Evolutionary conservation across 1,140 invertebrate species (phyloP).

Genomic region (Heliconius himera): DNA sequence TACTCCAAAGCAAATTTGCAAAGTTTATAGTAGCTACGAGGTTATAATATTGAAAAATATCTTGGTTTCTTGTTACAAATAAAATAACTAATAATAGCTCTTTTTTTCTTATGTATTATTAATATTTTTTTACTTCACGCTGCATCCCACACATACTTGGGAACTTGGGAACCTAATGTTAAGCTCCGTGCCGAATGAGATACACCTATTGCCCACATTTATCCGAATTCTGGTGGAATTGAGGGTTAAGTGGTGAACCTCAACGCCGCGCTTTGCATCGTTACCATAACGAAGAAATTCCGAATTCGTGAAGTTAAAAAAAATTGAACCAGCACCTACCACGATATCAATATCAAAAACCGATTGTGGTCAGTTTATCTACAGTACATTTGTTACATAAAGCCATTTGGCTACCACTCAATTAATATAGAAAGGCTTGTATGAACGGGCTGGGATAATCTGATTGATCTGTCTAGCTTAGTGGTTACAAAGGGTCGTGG

Average conservation of each 20-base stretch:
- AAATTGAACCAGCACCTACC: not conserved
- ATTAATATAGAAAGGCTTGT: conserved; percentile 13
- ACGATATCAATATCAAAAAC: not conserved
- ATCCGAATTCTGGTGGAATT: not conserved
- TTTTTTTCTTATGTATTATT: too few species aligned
- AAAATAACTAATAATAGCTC: too few species aligned
- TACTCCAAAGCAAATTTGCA: too few species aligned
- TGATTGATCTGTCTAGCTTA: not conserved
- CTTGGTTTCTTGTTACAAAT: too few species aligned
- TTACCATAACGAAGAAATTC: not conserved
- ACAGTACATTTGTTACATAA: conserved; percentile 15
- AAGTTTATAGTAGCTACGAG: too few species aligned
- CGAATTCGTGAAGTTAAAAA: not conserved
- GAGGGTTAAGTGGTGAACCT: not conserved
- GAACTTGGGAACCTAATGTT: not conserved
- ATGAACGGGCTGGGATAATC: not conserved
- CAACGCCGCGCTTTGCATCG: not conserved
- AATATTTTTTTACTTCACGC: too few species aligned
- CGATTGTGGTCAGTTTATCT: not conserved
- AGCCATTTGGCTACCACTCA: not conserved
- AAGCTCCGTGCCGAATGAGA: not conserved
- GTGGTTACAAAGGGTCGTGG: not conserved
- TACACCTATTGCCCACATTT: not conserved
- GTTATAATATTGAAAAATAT: too few species aligned
- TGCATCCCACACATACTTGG: not conserved